Evolutionary conservation across 2,888 invertebrate species (phyloP).

Genomic region (Nesidiocoris tenuis): DNA sequence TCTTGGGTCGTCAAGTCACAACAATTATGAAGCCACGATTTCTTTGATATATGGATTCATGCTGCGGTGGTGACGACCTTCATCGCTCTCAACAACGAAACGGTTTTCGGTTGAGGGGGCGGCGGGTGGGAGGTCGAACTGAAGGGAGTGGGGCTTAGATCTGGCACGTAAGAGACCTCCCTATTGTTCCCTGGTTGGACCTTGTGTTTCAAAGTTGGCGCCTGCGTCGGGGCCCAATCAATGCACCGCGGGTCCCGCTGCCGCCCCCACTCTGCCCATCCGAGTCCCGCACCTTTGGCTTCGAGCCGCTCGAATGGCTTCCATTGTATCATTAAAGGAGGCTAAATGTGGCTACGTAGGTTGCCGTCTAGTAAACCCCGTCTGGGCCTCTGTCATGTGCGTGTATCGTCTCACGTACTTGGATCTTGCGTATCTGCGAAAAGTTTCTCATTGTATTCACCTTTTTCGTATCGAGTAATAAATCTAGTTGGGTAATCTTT

Average conservation of each 20-base stretch:
- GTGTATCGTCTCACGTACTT: no score
- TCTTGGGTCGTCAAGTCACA: no score
- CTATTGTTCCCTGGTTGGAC: slow-evolving; percentile 48
- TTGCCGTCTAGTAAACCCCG: no score
- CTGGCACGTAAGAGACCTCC: slow-evolving; percentile 41
- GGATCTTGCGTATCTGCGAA: no score
- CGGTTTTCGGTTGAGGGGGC: not conserved
- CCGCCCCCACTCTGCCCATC: not conserved
- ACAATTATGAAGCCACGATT: no score
- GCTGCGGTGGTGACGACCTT: no score
- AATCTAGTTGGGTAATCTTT: no score
- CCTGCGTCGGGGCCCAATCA: slow-evolving; percentile 43
- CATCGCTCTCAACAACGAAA: not conserved
- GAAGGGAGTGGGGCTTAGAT: not conserved
- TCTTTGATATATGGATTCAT: no score
- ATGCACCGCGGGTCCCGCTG: slow-evolving; percentile 35
- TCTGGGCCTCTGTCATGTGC: no score
- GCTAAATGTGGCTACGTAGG: not conserved
- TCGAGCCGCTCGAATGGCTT: not conserved
- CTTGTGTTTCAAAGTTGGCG: slow-evolving; percentile 44
- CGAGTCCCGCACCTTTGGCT: not conserved
- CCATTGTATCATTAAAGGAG: not conserved
- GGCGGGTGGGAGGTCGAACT: not conserved
- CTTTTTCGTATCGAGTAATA: no score
- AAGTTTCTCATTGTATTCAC: no score